Percentiles rank a stretch among this genome's conserved stretches.
These are phyloP conservation scores for Xiphias gladius DNA, from an alignment of 2,113 vertebrate genomes.

Conservation along the genomic window DNA sequence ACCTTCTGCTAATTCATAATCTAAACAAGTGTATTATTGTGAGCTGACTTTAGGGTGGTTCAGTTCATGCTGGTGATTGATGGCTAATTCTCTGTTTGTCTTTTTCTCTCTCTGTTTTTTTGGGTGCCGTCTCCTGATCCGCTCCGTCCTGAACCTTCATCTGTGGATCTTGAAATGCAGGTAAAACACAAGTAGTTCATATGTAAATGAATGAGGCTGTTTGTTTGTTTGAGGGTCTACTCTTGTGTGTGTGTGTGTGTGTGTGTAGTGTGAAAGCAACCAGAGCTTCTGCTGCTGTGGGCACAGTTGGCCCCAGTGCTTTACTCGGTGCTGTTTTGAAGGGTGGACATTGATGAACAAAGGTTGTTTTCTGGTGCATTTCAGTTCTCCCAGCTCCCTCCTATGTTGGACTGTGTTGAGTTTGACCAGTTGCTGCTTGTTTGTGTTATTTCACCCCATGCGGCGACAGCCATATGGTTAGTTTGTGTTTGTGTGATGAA, in stretches of 20 bases:
- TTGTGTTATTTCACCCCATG: slow-evolving; percentile 45
- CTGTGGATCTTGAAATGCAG: slow-evolving; percentile 38
- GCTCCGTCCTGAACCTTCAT: slow-evolving; percentile 25
- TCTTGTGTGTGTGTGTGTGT: not conserved
- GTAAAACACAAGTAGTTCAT: slow-evolving; percentile 34
- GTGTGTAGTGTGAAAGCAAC: not conserved
- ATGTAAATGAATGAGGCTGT: not conserved
- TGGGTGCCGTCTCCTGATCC: slow-evolving; percentile 1
- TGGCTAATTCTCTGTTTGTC: not conserved
- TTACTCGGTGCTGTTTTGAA: slow-evolving; percentile 3
- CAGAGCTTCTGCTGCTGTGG: not conserved
- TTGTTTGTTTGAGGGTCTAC: not conserved
- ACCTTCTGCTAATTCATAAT: not conserved
- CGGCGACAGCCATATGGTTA: slow-evolving; percentile 56
- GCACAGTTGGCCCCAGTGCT: not conserved
- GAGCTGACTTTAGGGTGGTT: not conserved
- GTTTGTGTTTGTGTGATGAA: slow-evolving; percentile 40
- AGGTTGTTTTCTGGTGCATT: not conserved
- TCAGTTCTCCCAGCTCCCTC: slow-evolving; percentile 19
- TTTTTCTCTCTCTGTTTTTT: slow-evolving; percentile 7
- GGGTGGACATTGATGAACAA: not conserved
- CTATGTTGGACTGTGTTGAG: slow-evolving; percentile 7
- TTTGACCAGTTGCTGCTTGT: slow-evolving; percentile 56
- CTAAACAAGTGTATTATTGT: not conserved
- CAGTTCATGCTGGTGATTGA: not conserved